phyloP scores from a whole-genome alignment of 2,797 vertebrate genomes.

The Arctocebus calabarensis region DNA sequence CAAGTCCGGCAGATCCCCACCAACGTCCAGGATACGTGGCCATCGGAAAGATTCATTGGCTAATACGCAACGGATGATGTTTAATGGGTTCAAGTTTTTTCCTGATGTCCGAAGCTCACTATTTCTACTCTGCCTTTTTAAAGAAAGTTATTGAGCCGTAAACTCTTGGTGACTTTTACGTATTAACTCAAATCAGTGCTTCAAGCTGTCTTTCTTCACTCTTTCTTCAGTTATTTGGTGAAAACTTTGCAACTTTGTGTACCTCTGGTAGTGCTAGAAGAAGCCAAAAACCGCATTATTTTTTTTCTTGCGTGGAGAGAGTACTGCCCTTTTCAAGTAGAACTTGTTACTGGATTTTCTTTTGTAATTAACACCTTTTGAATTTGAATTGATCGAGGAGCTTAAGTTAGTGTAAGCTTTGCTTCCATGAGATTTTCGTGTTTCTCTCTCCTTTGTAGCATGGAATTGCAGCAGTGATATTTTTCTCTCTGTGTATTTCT shows the following conservation, averaged over 20 bases:
- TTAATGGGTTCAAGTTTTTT: rapidly evolving
- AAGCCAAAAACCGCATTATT: not conserved
- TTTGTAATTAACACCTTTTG: not conserved
- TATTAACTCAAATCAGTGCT: rapidly evolving
- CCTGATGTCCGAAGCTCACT: not conserved
- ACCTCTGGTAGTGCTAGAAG: not conserved
- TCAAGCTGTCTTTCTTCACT: not conserved
- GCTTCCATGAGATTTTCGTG: not conserved
- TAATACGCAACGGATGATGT: rapidly evolving
- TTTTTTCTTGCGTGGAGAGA: not conserved
- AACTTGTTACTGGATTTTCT: not conserved
- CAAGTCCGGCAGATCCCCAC: slow-evolving; percentile 41
- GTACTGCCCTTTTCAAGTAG: not conserved
- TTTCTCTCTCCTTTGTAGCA: not conserved
- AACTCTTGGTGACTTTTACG: rapidly evolving
- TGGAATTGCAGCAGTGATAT: not conserved
- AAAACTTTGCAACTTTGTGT: not conserved
- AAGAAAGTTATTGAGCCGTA: not conserved
- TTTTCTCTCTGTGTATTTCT: slow-evolving; percentile 19
- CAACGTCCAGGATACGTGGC: slow-evolving; percentile 22
- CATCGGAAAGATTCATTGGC: slow-evolving; percentile 62
- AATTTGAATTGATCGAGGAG: not conserved
- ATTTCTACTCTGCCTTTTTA: not conserved
- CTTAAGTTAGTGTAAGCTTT: not conserved
- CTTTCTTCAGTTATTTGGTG: not conserved